Evolutionary conservation across 2,888 invertebrate genomes (phyloP), one percentile per base, ranked within the genome.

Genomic region (Cyclophora albipunctata): DNA sequence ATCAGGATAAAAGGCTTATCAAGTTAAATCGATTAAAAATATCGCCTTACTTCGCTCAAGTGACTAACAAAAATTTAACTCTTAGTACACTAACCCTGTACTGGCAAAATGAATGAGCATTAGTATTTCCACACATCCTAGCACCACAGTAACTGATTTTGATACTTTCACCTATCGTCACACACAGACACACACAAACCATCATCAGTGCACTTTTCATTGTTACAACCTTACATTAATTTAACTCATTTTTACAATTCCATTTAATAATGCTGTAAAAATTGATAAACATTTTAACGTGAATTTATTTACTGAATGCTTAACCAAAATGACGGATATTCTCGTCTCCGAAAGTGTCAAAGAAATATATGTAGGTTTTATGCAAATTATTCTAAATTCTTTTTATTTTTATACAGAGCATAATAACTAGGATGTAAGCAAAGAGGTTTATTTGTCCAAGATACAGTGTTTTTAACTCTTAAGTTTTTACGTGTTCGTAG

Each of bases 21-120:
- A 20, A 20, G 20, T 20, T 20, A 20, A 20, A 20, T 20, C 20
- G 20, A 20, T 20, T 20, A 1, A 20, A 20, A 20, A 20, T 20
- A 20, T 20, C 20, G 20, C 20, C 20, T 20, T 20, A 2, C 20
- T 20, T 20, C 20, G 20, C 20, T 20, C 20, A 20, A 20, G 20
- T 20, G 1, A 20, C 20, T 20, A 20, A 20, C 20, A 20, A 20
- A 20, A 20, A 20, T 1, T 20, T 1, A 20, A 20, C 20, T 20
- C 20, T 20, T 20, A 20, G 20, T 20, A 20, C 20, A 76, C 83
- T 75, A 52, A 85, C 86, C 46, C 68, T 57, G 56, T 67, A 86
- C 59, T 73, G 73, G 54, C 87, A 87, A 54, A 84, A 78, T 0
- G 85, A 86, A 52, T 87, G 87, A 0, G 64, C 55, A 42, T 83